Evolutionary conservation across 2,888 invertebrate species (phyloP).

Genomic region (Sympetrum striolatum): DNA sequence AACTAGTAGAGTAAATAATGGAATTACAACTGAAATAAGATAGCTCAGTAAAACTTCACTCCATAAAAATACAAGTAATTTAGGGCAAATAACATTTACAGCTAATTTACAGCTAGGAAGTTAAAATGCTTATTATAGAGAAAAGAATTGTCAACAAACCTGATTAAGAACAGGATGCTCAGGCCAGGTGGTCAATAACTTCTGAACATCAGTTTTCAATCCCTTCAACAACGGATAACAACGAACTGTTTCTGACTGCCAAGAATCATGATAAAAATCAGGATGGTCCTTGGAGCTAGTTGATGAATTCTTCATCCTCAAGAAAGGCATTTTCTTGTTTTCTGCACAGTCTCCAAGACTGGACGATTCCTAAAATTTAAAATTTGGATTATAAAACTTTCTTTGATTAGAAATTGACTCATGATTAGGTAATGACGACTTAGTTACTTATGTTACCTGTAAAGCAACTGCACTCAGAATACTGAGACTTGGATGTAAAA

Average conservation of each 20-base stretch:
- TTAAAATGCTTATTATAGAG: too few species aligned
- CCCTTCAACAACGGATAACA: slow-evolving; percentile 74
- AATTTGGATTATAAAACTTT: slow-evolving; percentile 51
- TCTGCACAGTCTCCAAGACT: slow-evolving; percentile 46
- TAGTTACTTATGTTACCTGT: not conserved
- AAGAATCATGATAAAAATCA: slow-evolving; percentile 86
- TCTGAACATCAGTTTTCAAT: slow-evolving; percentile 68
- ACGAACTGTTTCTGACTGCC: slow-evolving; percentile 77
- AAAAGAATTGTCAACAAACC: slow-evolving; percentile 57
- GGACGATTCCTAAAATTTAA: slow-evolving; percentile 51
- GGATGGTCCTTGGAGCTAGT: slow-evolving; percentile 52
- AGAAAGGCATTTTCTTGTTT: slow-evolving; percentile 38
- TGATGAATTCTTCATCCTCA: not conserved
- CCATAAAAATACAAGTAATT: too few species aligned
- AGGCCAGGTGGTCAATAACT: slow-evolving; percentile 81
- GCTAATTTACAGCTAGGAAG: too few species aligned
- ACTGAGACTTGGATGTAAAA: slow-evolving; percentile 66
- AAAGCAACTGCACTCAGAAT: slow-evolving; percentile 63
- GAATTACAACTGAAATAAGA: slow-evolving; percentile 24
- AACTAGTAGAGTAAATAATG: too few species aligned
- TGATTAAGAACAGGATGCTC: slow-evolving; percentile 87
- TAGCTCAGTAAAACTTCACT: too few species aligned
- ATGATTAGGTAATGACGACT: not conserved
- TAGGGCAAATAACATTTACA: too few species aligned
- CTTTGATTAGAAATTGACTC: not conserved